Evolutionary conservation across 2,888 invertebrate species (phyloP), one percentile per base, ranked within the genome.

Genomic region (Torymus auratus): DNA sequence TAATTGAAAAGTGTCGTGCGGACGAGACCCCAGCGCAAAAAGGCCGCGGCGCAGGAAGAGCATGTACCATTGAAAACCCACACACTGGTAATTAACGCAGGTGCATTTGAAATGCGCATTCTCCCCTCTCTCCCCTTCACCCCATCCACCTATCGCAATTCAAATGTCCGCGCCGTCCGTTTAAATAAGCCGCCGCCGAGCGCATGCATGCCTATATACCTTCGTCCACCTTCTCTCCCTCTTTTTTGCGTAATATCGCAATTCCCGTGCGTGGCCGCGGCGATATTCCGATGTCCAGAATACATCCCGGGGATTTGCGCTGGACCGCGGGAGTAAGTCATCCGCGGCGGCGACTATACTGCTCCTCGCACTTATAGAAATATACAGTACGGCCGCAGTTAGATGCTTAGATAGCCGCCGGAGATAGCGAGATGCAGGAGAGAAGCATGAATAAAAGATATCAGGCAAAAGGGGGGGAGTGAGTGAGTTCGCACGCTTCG

Each of bases 171-270:
- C 41, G 15, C 12, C 71, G 28, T 28, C 28, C 28, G 28, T 28
- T 28, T 28, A 7, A 28, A 28, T 28, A 28, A 28, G 28, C 28
- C 28, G 5, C 5, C 28, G 28, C 3, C 7, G 28, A 1, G 28
- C 67, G 5, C 52, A 4, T 52, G 28, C 14, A 13, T 14, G n/a
- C 14, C 28, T 7, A 28, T 13, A 20, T 55, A 56, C 56, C 1
- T 10, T 0, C 56, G 12, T 56, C 12, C n/a, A n/a, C 12, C 15
- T 10, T 17, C 14, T 28, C 61, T 12, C 1, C 1, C 58, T n/a
- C 23, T 68, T 84, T 87, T 90, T 90, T 89, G 87, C 90, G 88
- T 90, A 90, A 90, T 90, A 88, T 86, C 67, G 72, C 89, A 85
- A 89, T 90, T 90, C 86, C 87, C 88, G 88, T 90, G 90, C 89